Base-by-base conservation (phyloP, 2,888 invertebrate species). In the Epirrhoe alternata region DNA sequence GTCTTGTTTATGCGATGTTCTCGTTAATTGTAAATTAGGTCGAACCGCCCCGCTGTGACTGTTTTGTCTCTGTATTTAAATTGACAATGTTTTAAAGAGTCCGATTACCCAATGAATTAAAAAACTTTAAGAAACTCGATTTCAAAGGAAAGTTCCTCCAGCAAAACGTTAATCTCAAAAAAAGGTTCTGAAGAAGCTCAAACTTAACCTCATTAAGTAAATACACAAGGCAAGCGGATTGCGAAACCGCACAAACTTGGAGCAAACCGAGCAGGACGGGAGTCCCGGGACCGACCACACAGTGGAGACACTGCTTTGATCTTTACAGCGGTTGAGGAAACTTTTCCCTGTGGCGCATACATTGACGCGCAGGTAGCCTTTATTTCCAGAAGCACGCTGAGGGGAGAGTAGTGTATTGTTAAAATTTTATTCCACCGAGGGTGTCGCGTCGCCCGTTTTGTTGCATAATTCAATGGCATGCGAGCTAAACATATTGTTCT, bases 381-480 rank as follows among this genome's bases (percentile, higher is more conserved):
- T 54, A 61, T 65, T 24, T 64, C 52, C 64, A 70, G 64, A 70
- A 51, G 68, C 73, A 57, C 66, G 66, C 60, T 66, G 71, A 70
- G 71, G 70, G 74, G 78, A 42, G 38, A 77, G 81, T 72, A 75
- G 79, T 77, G 80, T 79, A 79, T 82, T 82, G 81, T 82, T 84
- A 80, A 83, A 86, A 82, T 83, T 80, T 79, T 81, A 83, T 83
- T 75, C 79, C 69, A 62, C 68, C 78, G 70, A 72, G 72, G 69
- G 70, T 77, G 81, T 78, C 78, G 77, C 79, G 76, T 70, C 77
- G 77, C 71, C 78, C 49, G 82, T 80, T 80, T 82, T 83, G 81
- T 82, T 85, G 80, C 83, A 84, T 85, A 83, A 84, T 85, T 84
- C 85, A 86, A 84, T 82, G 84, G 83, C 74, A 75, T 77, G 77